A percentile compares a stretch with the other conserved stretches of the same genome.
These are phyloP conservation scores for Tragelaphus strepsiceros DNA, from an alignment of 2,113 vertebrate species.

Conservation along the genomic window DNA sequence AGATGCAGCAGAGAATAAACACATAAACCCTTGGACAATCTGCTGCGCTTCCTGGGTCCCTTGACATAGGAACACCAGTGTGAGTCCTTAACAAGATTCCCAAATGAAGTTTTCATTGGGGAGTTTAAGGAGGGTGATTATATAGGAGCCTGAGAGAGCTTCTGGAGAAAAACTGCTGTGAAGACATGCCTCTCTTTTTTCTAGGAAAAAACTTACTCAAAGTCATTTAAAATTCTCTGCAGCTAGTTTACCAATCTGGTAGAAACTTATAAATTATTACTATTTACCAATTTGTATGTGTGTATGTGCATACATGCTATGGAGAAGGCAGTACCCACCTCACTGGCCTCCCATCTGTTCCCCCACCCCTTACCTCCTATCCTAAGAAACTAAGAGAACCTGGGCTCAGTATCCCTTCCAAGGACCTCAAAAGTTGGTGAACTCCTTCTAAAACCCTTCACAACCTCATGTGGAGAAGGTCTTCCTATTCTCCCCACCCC, in stretches of 20 bases:
- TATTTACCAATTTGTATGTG: neutral
- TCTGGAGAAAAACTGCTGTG: neutral
- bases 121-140: neutral
- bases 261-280: neutral
- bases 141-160: neutral
- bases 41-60: fast-evolving
- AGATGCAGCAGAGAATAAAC: neutral
- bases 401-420: neutral
- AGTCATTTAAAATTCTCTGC: neutral
- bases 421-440: neutral
- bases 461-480: neutral
- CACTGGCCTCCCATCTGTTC: neutral
- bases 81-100: neutral
- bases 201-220: neutral
- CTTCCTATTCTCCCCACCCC: no score
- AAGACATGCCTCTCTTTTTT: neutral
- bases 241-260: neutral
- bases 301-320: neutral
- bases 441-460: neutral
- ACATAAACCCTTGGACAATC: no score
- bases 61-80: neutral
- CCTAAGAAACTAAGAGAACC: neutral
- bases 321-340: neutral
- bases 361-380: neutral
- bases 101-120: neutral